phyloP scores from a whole-genome alignment of 2,888 invertebrate genomes.

The Melieria crassipennis region DNA sequence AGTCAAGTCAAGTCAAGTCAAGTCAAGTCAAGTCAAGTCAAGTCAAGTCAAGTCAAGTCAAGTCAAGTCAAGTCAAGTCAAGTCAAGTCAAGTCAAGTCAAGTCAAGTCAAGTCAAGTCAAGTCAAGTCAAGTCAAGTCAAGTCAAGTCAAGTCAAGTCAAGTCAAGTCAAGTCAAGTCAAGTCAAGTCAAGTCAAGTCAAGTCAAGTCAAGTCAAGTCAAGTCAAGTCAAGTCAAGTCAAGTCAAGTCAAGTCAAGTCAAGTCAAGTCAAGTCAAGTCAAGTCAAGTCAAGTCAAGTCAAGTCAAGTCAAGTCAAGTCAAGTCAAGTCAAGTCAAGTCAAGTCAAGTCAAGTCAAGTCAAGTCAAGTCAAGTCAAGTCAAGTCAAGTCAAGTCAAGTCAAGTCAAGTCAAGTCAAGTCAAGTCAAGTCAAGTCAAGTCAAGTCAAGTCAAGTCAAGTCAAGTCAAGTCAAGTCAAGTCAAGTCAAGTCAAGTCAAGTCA shows the following conservation, averaged over 20 bases:
- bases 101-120: too few species aligned
- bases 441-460: neutral
- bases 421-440: constrained; percentile 1
- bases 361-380: neutral
- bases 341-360: neutral
- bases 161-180: too few species aligned
- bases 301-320: neutral
- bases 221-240: neutral
- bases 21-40: too few species aligned
- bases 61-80: too few species aligned
- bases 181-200: too few species aligned
- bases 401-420: neutral
- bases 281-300: neutral
- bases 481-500: constrained; percentile 4
- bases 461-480: neutral
- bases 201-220: too few species aligned
- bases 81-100: too few species aligned
- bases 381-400: constrained; percentile 11
- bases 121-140: too few species aligned
- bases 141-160: too few species aligned
- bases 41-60: too few species aligned
- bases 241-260: constrained; percentile 1
- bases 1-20: too few species aligned
- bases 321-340: neutral
- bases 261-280: neutral